phyloP scores from a whole-genome alignment of 23 tunicate genomes.

The Ciona savignyi region DNA sequence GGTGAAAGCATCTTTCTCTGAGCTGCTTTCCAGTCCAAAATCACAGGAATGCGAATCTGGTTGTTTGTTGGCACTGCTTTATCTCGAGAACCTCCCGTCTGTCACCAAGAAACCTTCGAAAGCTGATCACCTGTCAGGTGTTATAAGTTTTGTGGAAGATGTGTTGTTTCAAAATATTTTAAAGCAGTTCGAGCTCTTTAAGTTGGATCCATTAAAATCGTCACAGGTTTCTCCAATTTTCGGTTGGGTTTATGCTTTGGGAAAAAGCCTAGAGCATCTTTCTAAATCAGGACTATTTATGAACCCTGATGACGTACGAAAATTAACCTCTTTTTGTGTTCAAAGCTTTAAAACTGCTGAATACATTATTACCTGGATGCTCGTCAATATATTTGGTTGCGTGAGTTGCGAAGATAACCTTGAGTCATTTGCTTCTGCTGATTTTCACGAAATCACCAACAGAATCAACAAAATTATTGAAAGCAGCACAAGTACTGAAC shows the following conservation, averaged over 20 bases:
- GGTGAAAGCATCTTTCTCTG: neutral
- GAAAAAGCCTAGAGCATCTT: slow-evolving; percentile 9
- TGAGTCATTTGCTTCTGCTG: slow-evolving; percentile 37
- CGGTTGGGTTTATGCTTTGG: slow-evolving; percentile 60
- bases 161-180: neutral
- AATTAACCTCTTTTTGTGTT: neutral
- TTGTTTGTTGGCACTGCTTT: slow-evolving; percentile 10
- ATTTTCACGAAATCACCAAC: slow-evolving; percentile 35
- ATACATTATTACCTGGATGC: slow-evolving; percentile 19
- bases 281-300: too few species aligned
- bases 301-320: neutral
- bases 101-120: neutral
- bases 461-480: slow-evolving; percentile 14
- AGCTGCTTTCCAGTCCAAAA: slow-evolving; percentile 24
- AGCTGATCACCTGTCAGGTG: neutral
- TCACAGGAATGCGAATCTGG: slow-evolving; percentile 50
- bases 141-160: neutral
- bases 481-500: neutral
- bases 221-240: slow-evolving; percentile 16
- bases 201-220: slow-evolving; percentile 14
- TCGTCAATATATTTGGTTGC: slow-evolving; percentile 43
- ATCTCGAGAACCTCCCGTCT: neutral
- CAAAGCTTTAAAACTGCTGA: neutral
- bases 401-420: neutral
- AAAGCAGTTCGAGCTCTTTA: neutral